Evolutionary conservation across 1,140 invertebrate species (phyloP).

Genomic region (Panagrolaimus sp.): DNA sequence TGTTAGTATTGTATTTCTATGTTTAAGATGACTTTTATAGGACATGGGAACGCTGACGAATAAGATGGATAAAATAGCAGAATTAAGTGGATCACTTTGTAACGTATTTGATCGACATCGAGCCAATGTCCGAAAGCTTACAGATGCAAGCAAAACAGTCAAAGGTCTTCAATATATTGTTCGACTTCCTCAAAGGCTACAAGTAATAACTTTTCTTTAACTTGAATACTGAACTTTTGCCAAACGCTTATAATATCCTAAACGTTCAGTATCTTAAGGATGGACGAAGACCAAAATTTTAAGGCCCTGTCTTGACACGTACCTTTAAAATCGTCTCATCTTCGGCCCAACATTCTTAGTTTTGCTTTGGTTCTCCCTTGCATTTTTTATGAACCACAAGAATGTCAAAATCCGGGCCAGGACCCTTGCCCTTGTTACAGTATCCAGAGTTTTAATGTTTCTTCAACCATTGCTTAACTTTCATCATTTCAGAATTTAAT

Average conservation of each 20-base stretch:
- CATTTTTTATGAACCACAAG: no score
- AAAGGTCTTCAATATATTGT: conserved; percentile 36
- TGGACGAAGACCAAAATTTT: no score
- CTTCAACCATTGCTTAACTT: background rate
- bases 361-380: background rate
- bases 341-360: no score
- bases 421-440: no score
- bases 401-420: no score
- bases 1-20: background rate
- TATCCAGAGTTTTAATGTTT: no score
- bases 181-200: conserved; percentile 27
- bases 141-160: conserved; percentile 35
- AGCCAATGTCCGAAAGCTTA: conserved; percentile 31
- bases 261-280: no score
- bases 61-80: conserved; percentile 34
- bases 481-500: background rate
- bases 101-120: conserved; percentile 36
- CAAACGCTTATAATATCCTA: no score
- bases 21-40: conserved; percentile 15
- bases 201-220: background rate
- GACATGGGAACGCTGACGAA: conserved; percentile 31
- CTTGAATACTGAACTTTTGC: background rate
- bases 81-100: conserved; percentile 29
- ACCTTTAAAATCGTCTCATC: no score
- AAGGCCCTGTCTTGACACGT: no score